Evolutionary conservation across 2,113 vertebrate genomes (phyloP).

Genomic region (Cyanoramphus novaezelandiae): DNA sequence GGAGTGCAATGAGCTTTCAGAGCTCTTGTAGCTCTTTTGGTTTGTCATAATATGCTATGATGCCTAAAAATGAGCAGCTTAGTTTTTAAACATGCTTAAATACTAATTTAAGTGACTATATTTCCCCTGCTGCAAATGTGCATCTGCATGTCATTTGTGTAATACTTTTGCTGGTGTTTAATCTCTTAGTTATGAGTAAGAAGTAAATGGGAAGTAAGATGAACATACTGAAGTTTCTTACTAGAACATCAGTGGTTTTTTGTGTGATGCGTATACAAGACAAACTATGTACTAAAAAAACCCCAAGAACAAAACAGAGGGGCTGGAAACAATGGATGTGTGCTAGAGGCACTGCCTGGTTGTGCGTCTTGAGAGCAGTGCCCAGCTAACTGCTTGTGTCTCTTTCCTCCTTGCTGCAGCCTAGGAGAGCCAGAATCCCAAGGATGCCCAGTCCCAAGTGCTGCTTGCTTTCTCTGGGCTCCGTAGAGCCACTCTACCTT

Average conservation of each 20-base stretch:
- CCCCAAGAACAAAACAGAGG: not conserved
- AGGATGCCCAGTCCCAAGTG: too few relatives aligned
- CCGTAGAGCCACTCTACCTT: rapidly evolving
- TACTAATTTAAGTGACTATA: not conserved
- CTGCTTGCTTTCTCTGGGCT: not conserved
- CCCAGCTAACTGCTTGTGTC: not conserved
- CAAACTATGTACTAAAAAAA: not conserved
- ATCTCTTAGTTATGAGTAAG: not conserved
- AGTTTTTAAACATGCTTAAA: not conserved
- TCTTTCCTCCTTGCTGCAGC: not conserved
- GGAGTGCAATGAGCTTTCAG: not conserved
- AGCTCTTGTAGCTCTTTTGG: not conserved
- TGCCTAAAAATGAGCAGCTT: not conserved
- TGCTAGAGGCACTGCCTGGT: not conserved
- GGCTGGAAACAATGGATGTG: not conserved
- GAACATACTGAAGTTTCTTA: not conserved
- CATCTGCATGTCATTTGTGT: not conserved
- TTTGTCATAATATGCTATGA: not conserved
- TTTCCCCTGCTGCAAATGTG: not conserved
- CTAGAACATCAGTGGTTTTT: not conserved
- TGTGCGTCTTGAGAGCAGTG: not conserved
- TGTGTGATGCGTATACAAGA: not conserved
- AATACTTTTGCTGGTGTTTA: not conserved
- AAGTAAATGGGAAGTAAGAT: not conserved
- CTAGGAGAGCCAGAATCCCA: not conserved